These are phyloP conservation scores for Microcebus tavaratra DNA, from an alignment of 2,113 vertebrate species.

Conservation along the genomic window DNA sequence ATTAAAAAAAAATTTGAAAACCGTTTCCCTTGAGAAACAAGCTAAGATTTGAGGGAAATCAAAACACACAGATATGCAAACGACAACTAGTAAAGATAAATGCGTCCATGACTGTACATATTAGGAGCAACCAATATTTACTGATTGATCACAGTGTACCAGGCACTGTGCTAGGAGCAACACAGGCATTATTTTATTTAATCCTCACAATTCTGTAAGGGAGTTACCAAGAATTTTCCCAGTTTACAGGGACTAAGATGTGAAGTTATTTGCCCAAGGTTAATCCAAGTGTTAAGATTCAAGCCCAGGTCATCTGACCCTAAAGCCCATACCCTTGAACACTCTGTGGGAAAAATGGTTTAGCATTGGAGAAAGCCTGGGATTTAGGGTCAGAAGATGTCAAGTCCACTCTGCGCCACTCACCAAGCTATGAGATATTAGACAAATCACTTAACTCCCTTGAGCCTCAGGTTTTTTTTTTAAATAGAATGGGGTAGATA, in stretches of 20 bases:
- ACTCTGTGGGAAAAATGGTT: background rate
- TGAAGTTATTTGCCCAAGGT: background rate
- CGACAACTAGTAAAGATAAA: background rate
- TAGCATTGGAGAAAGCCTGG: conserved; percentile 1
- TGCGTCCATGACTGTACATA: background rate
- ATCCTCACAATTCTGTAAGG: background rate
- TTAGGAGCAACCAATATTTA: background rate
- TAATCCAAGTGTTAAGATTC: background rate
- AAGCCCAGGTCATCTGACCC: conserved; percentile 17
- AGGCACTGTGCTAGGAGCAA: background rate
- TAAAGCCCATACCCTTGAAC: background rate
- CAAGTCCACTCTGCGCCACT: background rate
- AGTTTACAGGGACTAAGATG: background rate
- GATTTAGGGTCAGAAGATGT: background rate
- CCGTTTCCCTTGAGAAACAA: conserved; percentile 39
- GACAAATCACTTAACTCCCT: background rate
- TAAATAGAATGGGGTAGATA: background rate
- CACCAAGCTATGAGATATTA: background rate
- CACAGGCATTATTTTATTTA: background rate
- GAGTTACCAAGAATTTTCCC: background rate
- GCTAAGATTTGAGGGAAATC: background rate
- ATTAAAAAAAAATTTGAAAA: background rate
- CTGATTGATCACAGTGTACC: background rate
- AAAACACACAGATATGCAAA: background rate
- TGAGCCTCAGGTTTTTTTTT: background rate